Evolutionary conservation across 2,113 vertebrate species (phyloP), one percentile per base, ranked within the genome.

Genomic region (Serilophus lunatus): DNA sequence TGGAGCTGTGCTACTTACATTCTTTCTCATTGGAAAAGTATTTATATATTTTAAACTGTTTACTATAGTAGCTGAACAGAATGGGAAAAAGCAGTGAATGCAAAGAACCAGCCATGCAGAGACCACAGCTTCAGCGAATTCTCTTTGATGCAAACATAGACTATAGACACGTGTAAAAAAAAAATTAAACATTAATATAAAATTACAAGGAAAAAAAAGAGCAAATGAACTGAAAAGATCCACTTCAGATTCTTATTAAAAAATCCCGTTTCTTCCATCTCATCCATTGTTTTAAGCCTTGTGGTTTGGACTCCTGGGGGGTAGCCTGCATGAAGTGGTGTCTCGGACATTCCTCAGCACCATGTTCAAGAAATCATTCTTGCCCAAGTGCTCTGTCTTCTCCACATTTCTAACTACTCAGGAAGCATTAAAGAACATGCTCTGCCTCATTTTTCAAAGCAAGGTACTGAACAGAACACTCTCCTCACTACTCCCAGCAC

Each of bases 191-290:
- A n/a, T 86, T 44, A 68, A 60, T 35, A 79, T 26, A 89, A 75
- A 86, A 79, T 45, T 75, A 63, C 69, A 84, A 78, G 22, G 1
- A 5, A 9, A 45, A 64, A 64, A 82, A 70, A 56, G 13, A 36
- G 18, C 0, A 1, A 82, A 40, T 38, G 26, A 85, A 72, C 40
- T 19, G 59, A 95, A 92, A 95, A 92, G 85, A 95, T 77, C 50
- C 94, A 80, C 77, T 96, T 95, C 84, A 94, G 85, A 90, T 77
- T 87, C 82, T 90, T 70, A 87, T 95, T 91, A 31, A 91, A 82
- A 64, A 93, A 79, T 2, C 10, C 86, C 35, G 3, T 79, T 94
- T 90, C 82, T 74, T 92, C 89, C 91, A 74, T 92, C 36, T 82
- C 2, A 0, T 38, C 90, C 71, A 95, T 95, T 96, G 96, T 95